Evolutionary conservation across 1,140 invertebrate species (phyloP).

Genomic region (Tetraneura akinire): DNA sequence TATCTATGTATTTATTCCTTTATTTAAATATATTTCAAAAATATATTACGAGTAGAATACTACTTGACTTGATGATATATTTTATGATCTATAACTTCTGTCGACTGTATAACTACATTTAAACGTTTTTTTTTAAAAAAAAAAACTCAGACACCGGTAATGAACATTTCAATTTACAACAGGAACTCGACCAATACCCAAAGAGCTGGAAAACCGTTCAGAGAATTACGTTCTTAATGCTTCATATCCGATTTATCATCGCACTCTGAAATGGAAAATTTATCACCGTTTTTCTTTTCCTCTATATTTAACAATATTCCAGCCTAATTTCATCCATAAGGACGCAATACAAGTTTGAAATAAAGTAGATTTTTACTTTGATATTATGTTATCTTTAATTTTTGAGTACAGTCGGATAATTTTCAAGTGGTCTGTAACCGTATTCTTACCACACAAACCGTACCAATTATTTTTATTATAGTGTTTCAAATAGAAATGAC

Average conservation of each 20-base stretch:
- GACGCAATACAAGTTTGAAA: background rate
- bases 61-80: background rate
- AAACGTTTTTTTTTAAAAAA: background rate
- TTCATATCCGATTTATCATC: conserved; percentile 46
- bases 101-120: background rate
- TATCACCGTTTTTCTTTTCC: conserved; percentile 9
- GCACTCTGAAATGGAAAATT: conserved; percentile 29
- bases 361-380: conserved; percentile 3
- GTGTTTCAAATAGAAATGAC: too few species aligned
- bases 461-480: too few species aligned
- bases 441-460: background rate
- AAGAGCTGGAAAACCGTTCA: conserved; percentile 35
- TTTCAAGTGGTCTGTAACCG: background rate
- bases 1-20: too few species aligned
- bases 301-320: background rate
- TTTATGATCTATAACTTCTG: conserved; percentile 9
- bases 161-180: conserved; percentile 48
- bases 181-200: conserved; percentile 22
- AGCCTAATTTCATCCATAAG: background rate
- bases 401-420: background rate
- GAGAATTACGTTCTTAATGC: conserved; percentile 41
- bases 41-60: too few species aligned
- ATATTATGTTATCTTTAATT: background rate
- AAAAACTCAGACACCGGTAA: conserved; percentile 25
- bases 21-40: too few species aligned